These are phyloP conservation scores for Scaptomyza polygonia DNA, from an alignment of 2,888 invertebrate species.

Conservation along the genomic window DNA sequence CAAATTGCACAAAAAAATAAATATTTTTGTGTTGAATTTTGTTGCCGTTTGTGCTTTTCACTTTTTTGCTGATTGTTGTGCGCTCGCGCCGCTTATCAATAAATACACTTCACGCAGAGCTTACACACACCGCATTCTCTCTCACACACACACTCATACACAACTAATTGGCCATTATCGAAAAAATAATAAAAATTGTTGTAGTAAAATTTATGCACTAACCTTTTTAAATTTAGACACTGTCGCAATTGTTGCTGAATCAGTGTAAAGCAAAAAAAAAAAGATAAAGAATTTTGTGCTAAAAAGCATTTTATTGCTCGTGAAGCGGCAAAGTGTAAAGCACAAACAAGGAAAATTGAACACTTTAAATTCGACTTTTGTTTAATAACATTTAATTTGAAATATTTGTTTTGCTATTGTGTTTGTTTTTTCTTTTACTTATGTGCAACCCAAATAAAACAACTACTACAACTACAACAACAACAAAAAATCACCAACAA, in stretches of 20 bases:
- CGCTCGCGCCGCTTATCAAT: constrained; percentile 59
- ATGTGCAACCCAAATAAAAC: constrained; percentile 53
- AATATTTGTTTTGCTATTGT: constrained; percentile 61
- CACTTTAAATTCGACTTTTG: constrained; percentile 3
- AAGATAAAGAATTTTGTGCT: constrained; percentile 1
- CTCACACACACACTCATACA: constrained; percentile 19
- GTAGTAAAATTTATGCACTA: constrained; percentile 41
- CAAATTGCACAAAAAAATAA: constrained; percentile 57
- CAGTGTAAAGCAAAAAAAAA: constrained; percentile 20
- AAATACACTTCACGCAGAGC: constrained; percentile 28
- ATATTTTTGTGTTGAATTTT: constrained; percentile 45
- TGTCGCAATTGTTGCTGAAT: constrained; percentile 32
- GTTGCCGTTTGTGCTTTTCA: constrained; percentile 69
- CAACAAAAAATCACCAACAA: constrained; percentile 48
- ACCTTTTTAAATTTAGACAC: constrained; percentile 57
- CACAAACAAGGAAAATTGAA: constrained; percentile 50
- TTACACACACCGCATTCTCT: constrained; percentile 17
- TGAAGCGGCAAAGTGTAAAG: constrained; percentile 62
- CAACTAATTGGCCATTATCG: constrained; percentile 46
- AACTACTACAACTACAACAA: constrained; percentile 43
- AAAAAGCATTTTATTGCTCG: neutral
- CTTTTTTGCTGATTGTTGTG: constrained; percentile 63
- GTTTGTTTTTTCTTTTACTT: constrained; percentile 48
- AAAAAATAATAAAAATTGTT: constrained; percentile 27
- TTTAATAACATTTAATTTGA: constrained; percentile 35